Percentiles rank a stretch among this genome's conserved stretches.
phyloP scores from a whole-genome alignment of 2,888 invertebrate genomes.

The Tipula lateralis region DNA sequence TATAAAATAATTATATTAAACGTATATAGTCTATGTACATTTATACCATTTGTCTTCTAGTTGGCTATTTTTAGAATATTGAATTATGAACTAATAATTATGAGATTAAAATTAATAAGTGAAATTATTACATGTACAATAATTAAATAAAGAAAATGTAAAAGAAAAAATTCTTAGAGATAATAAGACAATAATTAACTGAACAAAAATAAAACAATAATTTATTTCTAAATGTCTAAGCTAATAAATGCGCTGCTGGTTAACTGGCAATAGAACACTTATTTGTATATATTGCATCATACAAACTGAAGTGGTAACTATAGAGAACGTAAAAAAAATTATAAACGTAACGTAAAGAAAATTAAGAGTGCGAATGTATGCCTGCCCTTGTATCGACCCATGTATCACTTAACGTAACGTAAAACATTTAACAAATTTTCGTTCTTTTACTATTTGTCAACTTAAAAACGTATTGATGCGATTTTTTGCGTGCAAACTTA shows the following conservation, averaged over 20 bases:
- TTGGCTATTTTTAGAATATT: neutral
- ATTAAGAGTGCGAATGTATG: too few species aligned
- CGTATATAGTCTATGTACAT: neutral
- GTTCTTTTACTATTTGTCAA: too few species aligned
- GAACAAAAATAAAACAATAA: neutral
- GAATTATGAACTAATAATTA: neutral
- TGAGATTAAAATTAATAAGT: neutral
- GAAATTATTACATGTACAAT: conserved; percentile 3
- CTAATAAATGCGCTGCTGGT: neutral
- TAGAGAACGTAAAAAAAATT: too few species aligned
- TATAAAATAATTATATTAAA: neutral
- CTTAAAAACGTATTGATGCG: too few species aligned
- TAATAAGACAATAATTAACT: conserved; percentile 11
- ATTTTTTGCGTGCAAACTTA: too few species aligned
- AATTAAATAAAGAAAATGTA: neutral
- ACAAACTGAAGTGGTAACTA: too few species aligned
- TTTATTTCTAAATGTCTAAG: neutral
- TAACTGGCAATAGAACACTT: neutral
- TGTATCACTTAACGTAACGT: too few species aligned
- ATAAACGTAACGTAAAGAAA: too few species aligned
- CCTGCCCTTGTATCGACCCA: too few species aligned
- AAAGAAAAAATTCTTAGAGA: neutral
- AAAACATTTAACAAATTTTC: too few species aligned
- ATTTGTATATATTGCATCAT: neutral
- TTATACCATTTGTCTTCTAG: neutral